phyloP scores from a whole-genome alignment of 2,797 vertebrate genomes.

The Megalops cyprinoides region DNA sequence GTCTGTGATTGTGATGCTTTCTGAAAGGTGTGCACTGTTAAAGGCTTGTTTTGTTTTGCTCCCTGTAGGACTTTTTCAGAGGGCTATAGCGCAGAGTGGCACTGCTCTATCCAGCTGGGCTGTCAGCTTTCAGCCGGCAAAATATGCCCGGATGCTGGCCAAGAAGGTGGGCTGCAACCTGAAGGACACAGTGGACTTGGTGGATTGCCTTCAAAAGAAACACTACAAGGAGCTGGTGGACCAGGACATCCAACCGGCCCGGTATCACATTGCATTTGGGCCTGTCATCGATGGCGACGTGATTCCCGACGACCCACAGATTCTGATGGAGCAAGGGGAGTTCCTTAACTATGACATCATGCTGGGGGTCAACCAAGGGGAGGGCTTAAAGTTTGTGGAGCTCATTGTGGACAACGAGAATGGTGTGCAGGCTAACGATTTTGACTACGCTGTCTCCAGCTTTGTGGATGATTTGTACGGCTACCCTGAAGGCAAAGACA shows the following conservation, averaged over 20 bases:
- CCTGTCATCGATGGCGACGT: constrained; percentile 98
- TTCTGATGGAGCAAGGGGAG: constrained; percentile 98
- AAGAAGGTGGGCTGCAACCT: constrained; percentile 97
- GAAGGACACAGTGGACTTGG: constrained; percentile 92
- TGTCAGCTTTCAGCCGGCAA: constrained; percentile 97
- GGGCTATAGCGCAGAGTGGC: constrained; percentile 98
- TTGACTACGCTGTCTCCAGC: constrained; percentile 98
- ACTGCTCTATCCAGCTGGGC: constrained; percentile 98
- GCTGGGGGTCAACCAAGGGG: constrained; percentile 98
- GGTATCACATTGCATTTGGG: constrained; percentile 98
- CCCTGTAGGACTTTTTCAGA: constrained; percentile 90
- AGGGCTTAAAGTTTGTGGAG: constrained; percentile 97
- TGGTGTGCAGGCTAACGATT: constrained; percentile 96
- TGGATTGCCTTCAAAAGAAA: constrained; percentile 95
- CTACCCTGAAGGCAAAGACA: constrained; percentile 97
- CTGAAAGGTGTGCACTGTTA: neutral
- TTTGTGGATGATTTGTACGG: constrained; percentile 98
- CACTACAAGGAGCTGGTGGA: constrained; percentile 98
- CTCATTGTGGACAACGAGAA: constrained; percentile 98
- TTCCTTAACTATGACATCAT: constrained; percentile 99
- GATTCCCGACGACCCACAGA: constrained; percentile 97
- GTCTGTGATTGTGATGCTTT: constrained; percentile 20
- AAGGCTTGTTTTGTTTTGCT: constrained; percentile 18
- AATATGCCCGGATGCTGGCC: constrained; percentile 95
- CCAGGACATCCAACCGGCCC: constrained; percentile 97